Conservation (phyloP, 2,888 invertebrate species). For the Drosophila colorata region DNA sequence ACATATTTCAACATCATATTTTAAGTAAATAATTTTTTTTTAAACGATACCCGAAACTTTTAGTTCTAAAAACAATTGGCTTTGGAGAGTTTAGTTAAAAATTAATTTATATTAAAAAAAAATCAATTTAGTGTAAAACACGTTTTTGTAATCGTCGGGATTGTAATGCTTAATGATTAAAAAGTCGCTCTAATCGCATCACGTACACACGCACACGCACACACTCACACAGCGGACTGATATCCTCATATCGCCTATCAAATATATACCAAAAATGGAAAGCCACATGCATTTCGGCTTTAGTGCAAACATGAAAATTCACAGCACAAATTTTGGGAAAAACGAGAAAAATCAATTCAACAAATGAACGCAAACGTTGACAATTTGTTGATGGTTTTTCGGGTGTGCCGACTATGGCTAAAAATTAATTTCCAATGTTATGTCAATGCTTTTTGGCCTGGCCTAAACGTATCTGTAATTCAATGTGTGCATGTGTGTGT, state of each 20-base stretch:
- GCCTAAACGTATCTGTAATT: neutral
- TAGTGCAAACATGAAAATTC: constrained; percentile 56
- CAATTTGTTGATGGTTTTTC: constrained; percentile 74
- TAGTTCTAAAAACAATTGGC: constrained; percentile 5
- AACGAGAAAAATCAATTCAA: constrained; percentile 59
- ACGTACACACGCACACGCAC: constrained; percentile 11
- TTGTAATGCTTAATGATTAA: constrained; percentile 35
- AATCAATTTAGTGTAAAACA: constrained; percentile 21
- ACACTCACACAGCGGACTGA: neutral
- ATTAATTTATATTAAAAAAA: constrained; percentile 22
- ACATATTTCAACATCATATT: neutral
- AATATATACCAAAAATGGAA: constrained; percentile 26
- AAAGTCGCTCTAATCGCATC: constrained; percentile 45
- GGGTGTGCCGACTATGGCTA: constrained; percentile 44
- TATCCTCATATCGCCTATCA: constrained; percentile 15
- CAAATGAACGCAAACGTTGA: constrained; percentile 66
- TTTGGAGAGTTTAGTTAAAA: constrained; percentile 2
- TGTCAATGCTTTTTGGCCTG: constrained; percentile 37
- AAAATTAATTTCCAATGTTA: constrained; percentile 73
- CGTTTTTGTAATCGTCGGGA: constrained; percentile 28
- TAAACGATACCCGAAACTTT: neutral
- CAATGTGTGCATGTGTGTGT: constrained; percentile 25
- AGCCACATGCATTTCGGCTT: constrained; percentile 59
- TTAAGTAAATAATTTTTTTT: neutral
- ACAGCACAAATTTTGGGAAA: constrained; percentile 18